These are phyloP conservation scores for Pomatorhinus ruficollis DNA, from an alignment of 2,113 vertebrate species.

Conservation along the genomic window DNA sequence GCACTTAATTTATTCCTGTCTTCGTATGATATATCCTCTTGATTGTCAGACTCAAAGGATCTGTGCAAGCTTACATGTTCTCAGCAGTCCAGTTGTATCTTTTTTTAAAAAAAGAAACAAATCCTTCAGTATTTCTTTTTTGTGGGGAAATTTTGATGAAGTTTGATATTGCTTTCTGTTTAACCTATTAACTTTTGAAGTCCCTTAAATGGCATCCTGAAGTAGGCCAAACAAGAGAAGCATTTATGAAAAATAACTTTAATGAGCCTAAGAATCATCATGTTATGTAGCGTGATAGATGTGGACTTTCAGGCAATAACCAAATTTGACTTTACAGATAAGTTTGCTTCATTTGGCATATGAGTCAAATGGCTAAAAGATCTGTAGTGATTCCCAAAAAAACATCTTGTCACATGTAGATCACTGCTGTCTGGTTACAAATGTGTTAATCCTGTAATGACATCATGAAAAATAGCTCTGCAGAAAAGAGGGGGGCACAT, in stretches of 20 bases:
- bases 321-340: not conserved
- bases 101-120: not conserved
- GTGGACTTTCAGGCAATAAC: not conserved
- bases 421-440: not conserved
- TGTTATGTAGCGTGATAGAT: not conserved
- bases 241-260: not conserved
- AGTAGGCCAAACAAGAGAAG: not conserved
- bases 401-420: not conserved
- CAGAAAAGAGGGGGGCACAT: not conserved
- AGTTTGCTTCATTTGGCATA: not conserved
- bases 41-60: rapidly evolving
- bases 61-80: not conserved
- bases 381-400: not conserved
- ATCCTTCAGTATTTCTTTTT: not conserved
- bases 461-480: not conserved
- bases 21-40: not conserved
- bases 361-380: not conserved
- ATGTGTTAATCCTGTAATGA: not conserved
- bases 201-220: not conserved
- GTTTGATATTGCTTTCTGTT: not conserved
- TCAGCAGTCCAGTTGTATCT: not conserved
- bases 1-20: not conserved
- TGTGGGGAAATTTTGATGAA: not conserved
- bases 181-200: not conserved
- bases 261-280: not conserved